phyloP scores from a whole-genome alignment of 1,140 invertebrate genomes.

The Oryctes rhinoceros region DNA sequence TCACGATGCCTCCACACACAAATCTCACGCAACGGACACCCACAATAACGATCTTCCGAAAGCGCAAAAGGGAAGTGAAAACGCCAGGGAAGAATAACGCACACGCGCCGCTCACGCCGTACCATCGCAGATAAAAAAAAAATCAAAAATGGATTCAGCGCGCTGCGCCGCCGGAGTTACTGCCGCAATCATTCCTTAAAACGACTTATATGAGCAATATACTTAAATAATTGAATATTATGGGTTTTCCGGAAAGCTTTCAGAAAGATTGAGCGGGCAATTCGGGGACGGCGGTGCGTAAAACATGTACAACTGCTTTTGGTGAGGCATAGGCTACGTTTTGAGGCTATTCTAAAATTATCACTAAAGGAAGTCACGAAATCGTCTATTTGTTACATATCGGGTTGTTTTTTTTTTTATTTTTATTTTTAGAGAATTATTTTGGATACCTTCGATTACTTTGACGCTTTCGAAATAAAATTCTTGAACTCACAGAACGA shows the following conservation, averaged over 20 bases:
- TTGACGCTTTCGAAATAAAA: too few species aligned
- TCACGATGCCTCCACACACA: conserved; percentile 33
- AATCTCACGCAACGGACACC: conserved; percentile 29
- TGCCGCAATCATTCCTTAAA: conserved; percentile 59
- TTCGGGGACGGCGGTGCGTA: conserved; percentile 41
- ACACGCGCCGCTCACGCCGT: background rate
- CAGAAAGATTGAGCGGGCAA: conserved; percentile 59
- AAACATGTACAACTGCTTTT: conserved; percentile 25
- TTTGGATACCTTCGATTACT: too few species aligned
- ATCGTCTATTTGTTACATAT: too few species aligned
- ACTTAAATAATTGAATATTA: conserved; percentile 62
- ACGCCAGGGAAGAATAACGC: conserved; percentile 15
- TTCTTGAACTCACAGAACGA: too few species aligned
- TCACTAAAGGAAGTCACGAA: too few species aligned
- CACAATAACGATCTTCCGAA: conserved; percentile 37
- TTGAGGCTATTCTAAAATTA: background rate
- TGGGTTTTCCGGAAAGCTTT: conserved; percentile 59
- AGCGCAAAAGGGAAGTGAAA: conserved; percentile 22
- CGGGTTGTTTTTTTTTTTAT: too few species aligned
- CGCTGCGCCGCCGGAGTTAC: conserved; percentile 41
- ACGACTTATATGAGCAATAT: conserved; percentile 60
- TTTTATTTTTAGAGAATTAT: too few species aligned
- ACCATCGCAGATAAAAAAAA: conserved; percentile 40
- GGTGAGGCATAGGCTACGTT: conserved; percentile 8
- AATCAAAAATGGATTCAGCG: conserved; percentile 60